phyloP scores from a whole-genome alignment of 1,140 invertebrate species.

The Carposina sasakii region DNA sequence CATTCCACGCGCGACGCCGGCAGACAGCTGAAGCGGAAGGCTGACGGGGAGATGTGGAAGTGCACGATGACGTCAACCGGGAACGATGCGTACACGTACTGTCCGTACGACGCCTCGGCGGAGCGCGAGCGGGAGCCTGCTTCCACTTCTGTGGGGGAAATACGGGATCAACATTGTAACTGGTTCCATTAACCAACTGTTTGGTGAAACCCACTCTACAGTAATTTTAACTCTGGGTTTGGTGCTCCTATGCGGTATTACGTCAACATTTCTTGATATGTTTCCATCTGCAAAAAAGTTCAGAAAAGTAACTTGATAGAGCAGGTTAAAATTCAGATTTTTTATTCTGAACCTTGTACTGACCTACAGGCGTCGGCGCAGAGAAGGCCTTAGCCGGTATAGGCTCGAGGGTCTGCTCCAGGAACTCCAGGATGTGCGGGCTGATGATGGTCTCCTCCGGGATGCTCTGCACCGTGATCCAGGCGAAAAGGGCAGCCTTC shows the following conservation, averaged over 20 bases:
- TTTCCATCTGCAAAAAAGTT: no score
- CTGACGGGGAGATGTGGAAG: slow-evolving; percentile 97
- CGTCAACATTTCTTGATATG: no score
- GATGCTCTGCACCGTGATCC: slow-evolving; percentile 96
- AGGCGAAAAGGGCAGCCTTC: slow-evolving; percentile 94
- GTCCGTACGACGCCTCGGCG: slow-evolving; percentile 74
- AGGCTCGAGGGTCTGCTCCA: slow-evolving; percentile 95
- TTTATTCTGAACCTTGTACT: no score
- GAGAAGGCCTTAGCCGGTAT: slow-evolving; percentile 82
- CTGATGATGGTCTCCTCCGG: slow-evolving; percentile 97
- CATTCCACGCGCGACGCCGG: slow-evolving; percentile 97
- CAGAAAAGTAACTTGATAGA: no score
- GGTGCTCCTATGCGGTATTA: no score
- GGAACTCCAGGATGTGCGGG: slow-evolving; percentile 94
- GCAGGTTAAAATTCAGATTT: no score
- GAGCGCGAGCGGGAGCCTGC: slow-evolving; percentile 21
- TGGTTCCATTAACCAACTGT: no score
- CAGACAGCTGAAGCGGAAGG: slow-evolving; percentile 95
- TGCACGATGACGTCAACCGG: slow-evolving; percentile 99
- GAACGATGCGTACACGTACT: slow-evolving; percentile 93
- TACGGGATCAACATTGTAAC: no score
- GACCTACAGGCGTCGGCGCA: no score
- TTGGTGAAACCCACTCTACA: no score
- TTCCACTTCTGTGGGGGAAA: slow-evolving; percentile 31
- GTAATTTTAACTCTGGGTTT: no score